These are phyloP conservation scores for Drosophila testacea DNA, from an alignment of 2,888 invertebrate species.

Conservation along the genomic window DNA sequence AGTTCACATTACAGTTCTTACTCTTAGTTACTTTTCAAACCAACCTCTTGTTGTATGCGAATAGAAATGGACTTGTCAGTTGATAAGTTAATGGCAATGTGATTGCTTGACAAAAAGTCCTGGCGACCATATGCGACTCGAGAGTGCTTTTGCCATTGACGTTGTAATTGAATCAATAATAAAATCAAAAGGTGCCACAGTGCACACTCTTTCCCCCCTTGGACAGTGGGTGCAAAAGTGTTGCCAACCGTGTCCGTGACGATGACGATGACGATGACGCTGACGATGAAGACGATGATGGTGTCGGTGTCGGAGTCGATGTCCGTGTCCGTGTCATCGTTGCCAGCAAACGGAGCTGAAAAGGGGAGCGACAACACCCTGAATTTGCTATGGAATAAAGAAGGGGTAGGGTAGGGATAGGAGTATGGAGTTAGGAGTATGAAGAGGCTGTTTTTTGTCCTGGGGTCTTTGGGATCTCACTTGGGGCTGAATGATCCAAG, in stretches of 20 bases:
- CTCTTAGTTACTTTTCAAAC: neutral
- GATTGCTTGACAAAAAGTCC: slow-evolving; percentile 47
- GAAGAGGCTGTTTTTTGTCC: slow-evolving; percentile 25
- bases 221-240: slow-evolving; percentile 36
- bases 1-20: neutral
- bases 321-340: slow-evolving; percentile 34
- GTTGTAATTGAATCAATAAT: slow-evolving; percentile 76
- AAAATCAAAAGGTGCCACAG: slow-evolving; percentile 62
- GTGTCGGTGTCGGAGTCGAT: slow-evolving; percentile 18
- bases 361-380: slow-evolving; percentile 26
- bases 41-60: neutral
- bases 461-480: slow-evolving; percentile 18
- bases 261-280: slow-evolving; percentile 21
- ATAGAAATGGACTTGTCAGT: slow-evolving; percentile 24
- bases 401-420: neutral
- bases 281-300: slow-evolving; percentile 28
- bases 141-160: slow-evolving; percentile 57
- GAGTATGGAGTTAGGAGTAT: neutral
- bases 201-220: neutral
- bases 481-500: slow-evolving; percentile 45
- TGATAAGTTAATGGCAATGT: slow-evolving; percentile 37
- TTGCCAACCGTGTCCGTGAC: slow-evolving; percentile 34
- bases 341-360: slow-evolving; percentile 20
- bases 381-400: neutral
- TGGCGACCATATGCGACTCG: slow-evolving; percentile 31